phyloP scores from a whole-genome alignment of 2,797 vertebrate genomes.

The Danio tinwini region DNA sequence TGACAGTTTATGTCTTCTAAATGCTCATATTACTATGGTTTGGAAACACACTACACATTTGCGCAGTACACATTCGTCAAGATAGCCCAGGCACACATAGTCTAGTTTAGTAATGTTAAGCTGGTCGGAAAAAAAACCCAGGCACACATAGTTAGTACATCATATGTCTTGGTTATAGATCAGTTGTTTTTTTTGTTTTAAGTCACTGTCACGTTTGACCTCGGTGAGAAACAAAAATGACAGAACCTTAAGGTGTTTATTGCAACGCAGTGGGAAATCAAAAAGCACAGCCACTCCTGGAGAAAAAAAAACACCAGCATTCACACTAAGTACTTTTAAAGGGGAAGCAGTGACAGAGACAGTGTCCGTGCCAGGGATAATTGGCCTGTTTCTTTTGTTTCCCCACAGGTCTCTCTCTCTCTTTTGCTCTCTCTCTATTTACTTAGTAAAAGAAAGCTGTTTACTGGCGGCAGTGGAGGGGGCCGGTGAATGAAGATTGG shows the following conservation, averaged over 20 bases:
- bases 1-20: too few species aligned
- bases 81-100: too few species aligned
- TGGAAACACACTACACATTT: too few species aligned
- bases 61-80: too few species aligned
- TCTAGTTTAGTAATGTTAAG: too few species aligned
- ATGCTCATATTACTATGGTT: too few species aligned
- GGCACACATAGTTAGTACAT: too few species aligned
- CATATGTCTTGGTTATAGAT: too few species aligned
- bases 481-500: conserved; percentile 48
- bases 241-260: neutral
- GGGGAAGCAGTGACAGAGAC: conserved; percentile 46
- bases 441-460: conserved; percentile 65
- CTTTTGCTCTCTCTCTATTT: conserved; percentile 53
- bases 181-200: too few species aligned
- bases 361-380: conserved; percentile 55
- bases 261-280: conserved; percentile 53
- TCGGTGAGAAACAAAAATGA: too few species aligned
- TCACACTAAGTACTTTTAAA: conserved; percentile 42
- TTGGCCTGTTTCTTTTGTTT: conserved; percentile 65
- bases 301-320: conserved; percentile 39
- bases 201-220: too few species aligned
- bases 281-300: conserved; percentile 27
- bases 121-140: too few species aligned
- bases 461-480: conserved; percentile 57
- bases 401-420: conserved; percentile 50